Percentiles rank a stretch among this genome's conserved stretches.
These are phyloP conservation scores for Frieseomelitta varia DNA, from an alignment of 1,140 invertebrate genomes.

Conservation along the genomic window DNA sequence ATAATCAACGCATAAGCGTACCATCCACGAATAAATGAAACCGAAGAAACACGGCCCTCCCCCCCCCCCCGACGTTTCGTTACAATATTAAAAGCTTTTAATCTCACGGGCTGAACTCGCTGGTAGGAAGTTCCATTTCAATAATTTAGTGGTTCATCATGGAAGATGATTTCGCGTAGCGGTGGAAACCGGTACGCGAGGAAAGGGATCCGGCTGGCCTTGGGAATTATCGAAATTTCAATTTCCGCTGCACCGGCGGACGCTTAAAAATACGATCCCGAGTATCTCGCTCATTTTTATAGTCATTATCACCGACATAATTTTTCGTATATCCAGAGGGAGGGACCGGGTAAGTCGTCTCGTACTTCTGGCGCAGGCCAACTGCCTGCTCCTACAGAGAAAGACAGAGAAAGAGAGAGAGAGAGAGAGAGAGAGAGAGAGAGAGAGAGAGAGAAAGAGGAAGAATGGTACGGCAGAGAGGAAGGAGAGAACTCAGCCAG, in stretches of 20 bases:
- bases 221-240: constrained; percentile 38
- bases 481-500: constrained; percentile 12
- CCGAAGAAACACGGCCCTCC: neutral
- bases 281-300: constrained; percentile 67
- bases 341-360: constrained; percentile 45
- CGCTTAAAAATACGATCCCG: constrained; percentile 65
- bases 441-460: neutral
- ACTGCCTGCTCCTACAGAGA: neutral
- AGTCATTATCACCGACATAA: constrained; percentile 72
- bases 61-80: neutral
- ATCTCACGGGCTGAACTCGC: neutral
- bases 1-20: neutral
- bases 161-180: neutral
- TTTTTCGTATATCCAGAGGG: constrained; percentile 67
- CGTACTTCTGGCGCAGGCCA: constrained; percentile 60
- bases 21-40: neutral
- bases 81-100: neutral
- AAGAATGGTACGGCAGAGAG: neutral
- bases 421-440: neutral
- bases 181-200: too few species aligned
- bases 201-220: neutral
- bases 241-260: constrained; percentile 6
- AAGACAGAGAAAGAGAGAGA: neutral
- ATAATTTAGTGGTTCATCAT: neutral
- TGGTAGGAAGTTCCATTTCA: too few species aligned